Base-by-base conservation (phyloP, 2,113 vertebrate species). In the Siniperca chuatsi region DNA sequence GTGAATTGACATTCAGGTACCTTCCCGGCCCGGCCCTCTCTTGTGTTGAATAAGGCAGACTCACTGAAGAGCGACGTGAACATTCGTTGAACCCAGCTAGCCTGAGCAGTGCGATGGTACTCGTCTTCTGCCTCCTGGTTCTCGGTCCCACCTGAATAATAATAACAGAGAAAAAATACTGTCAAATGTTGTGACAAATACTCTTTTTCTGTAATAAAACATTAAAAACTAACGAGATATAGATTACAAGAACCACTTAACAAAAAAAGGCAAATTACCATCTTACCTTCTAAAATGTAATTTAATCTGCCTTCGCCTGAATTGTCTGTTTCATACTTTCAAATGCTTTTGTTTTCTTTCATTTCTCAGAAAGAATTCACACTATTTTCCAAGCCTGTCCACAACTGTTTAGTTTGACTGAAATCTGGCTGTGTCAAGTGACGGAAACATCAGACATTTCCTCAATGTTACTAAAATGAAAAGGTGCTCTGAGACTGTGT, bases 1-100 rank as follows among this genome's bases (percentile, higher is more conserved):
- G 3, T 20, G 10, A 75, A 33, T 29, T 0, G 69, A 50, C 42
- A 44, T 75, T 29, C 13, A 7, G 6, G 18, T 61, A 94, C 98
- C 93, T 99, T 99, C 21, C 98, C 98, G 0, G 98, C 98, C 0
- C 98, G 96, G 5, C 98, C 98, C 92, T 99, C 98, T 68, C 98
- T 94, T 2, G 98, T 99, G 87, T 98, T 99, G 93, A 99, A 99
- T 60, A 99, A 93, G 15, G 96, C 18, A 0, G 96, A 97, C 29
- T 99, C 98, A 1, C 98, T 96, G 85, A 99, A 95, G 82, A 99
- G 85, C 0, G 98, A 97, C 69, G 97, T 97, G 78, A 99, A 84
- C 97, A 98, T 99, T 1, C 97, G 95, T 54, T 99, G 97, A 33
- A 97, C 97, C 98, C 98, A 99, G 88, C 97, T 97, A 65, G 96